phyloP scores from a whole-genome alignment of 2,113 vertebrate species.

The Oncorhynchus masou region DNA sequence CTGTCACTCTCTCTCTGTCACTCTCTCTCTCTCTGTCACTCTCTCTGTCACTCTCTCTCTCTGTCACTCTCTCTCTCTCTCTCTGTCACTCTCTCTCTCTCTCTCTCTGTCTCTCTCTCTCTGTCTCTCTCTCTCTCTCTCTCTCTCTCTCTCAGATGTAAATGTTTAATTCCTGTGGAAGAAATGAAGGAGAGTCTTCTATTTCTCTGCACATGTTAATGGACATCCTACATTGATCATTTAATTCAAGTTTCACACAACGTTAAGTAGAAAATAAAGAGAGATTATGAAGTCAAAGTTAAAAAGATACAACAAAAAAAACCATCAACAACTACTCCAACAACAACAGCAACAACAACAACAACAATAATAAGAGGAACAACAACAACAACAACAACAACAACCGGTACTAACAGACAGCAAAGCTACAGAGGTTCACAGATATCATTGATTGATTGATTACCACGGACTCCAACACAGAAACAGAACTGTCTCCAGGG shows the following conservation, averaged over 20 bases:
- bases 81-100: neutral
- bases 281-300: conserved; percentile 56
- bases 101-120: neutral
- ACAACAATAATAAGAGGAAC: neutral
- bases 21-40: no score
- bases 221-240: conserved; percentile 78
- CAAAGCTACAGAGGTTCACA: conserved; percentile 24
- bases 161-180: conserved; percentile 60
- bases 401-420: conserved; percentile 23
- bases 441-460: neutral
- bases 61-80: neutral
- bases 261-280: conserved; percentile 62
- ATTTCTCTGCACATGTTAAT: conserved; percentile 79
- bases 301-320: conserved; percentile 43
- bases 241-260: conserved; percentile 71
- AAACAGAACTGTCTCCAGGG: conserved; percentile 47
- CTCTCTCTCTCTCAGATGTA: conserved; percentile 58
- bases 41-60: no score
- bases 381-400: neutral
- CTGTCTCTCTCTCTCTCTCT: neutral
- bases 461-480: conserved; percentile 49
- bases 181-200: conserved; percentile 56
- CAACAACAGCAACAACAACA: neutral
- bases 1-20: no score
- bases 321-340: neutral